Evolutionary conservation across 2,797 vertebrate genomes (phyloP).

Genomic region (Galagoides demidoff): DNA sequence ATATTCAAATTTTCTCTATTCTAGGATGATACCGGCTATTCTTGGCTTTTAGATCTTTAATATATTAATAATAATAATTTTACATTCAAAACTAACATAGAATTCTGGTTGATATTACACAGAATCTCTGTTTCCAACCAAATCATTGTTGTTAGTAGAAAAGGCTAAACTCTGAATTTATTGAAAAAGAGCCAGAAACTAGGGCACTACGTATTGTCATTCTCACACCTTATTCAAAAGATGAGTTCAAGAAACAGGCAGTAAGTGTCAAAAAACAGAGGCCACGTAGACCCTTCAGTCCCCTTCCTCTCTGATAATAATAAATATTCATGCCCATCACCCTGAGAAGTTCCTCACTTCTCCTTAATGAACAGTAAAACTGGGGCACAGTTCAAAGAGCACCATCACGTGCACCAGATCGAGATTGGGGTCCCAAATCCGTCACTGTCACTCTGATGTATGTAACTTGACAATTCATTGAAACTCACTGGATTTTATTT

Average conservation of each 20-base stretch:
- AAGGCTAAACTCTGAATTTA: neutral
- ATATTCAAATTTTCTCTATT: neutral
- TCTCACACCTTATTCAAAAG: constrained; percentile 14
- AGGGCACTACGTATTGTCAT: neutral
- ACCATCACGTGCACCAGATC: neutral
- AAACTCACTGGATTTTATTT: neutral
- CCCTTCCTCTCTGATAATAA: neutral
- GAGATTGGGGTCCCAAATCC: neutral
- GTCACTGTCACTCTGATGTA: neutral
- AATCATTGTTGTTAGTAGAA: neutral
- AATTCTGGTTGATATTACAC: neutral
- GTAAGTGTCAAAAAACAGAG: neutral
- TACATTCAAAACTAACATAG: neutral
- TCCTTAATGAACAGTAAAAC: constrained; percentile 12
- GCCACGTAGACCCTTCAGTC: neutral
- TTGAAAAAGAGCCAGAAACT: constrained; percentile 7
- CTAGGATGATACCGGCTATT: neutral
- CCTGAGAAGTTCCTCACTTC: neutral
- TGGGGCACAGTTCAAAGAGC: neutral
- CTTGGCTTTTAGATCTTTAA: neutral
- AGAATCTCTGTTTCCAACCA: neutral
- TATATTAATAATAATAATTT: neutral
- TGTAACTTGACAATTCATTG: neutral
- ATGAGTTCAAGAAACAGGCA: neutral
- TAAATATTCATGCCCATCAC: constrained; percentile 45